These are phyloP conservation scores for Sturnira hondurensis DNA, from an alignment of 2,113 vertebrate species.

Conservation along the genomic window DNA sequence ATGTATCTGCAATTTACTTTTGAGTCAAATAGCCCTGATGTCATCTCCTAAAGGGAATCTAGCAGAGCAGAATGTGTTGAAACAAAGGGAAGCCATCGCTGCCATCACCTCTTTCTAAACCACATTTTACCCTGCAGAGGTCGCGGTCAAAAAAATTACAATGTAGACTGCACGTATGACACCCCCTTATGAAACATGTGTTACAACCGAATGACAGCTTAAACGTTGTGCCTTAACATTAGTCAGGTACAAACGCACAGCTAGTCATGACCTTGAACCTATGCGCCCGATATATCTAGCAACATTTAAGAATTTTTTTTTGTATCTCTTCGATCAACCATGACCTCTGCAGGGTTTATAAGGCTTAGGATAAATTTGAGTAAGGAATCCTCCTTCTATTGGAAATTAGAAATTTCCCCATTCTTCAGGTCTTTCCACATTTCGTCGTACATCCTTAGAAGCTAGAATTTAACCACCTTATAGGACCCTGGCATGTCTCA, in stretches of 20 bases:
- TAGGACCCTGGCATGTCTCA: background rate
- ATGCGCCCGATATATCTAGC: too few relatives aligned
- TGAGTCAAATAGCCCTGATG: conserved; percentile 49
- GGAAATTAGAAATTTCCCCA: background rate
- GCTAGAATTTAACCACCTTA: background rate
- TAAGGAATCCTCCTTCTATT: background rate
- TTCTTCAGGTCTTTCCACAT: background rate
- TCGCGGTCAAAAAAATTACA: too few relatives aligned
- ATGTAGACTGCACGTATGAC: too few relatives aligned
- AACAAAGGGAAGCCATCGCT: background rate
- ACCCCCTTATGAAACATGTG: too few relatives aligned
- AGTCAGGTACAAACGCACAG: too few relatives aligned
- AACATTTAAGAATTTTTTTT: too few relatives aligned
- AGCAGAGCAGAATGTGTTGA: background rate
- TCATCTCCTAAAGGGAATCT: conserved; percentile 49
- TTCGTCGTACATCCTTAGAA: background rate
- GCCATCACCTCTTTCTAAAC: background rate
- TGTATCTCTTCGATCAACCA: too few relatives aligned
- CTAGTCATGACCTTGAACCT: too few relatives aligned
- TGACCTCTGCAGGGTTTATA: background rate
- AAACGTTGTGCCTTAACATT: too few relatives aligned
- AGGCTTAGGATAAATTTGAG: conserved; percentile 8
- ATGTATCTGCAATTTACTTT: conserved; percentile 56
- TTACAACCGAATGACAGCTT: too few relatives aligned
- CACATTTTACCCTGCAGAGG: background rate